A percentile compares a stretch with the other conserved stretches of the same genome.
Conservation (phyloP, 2,797 vertebrate species). For the Prunella strophiata region DNA sequence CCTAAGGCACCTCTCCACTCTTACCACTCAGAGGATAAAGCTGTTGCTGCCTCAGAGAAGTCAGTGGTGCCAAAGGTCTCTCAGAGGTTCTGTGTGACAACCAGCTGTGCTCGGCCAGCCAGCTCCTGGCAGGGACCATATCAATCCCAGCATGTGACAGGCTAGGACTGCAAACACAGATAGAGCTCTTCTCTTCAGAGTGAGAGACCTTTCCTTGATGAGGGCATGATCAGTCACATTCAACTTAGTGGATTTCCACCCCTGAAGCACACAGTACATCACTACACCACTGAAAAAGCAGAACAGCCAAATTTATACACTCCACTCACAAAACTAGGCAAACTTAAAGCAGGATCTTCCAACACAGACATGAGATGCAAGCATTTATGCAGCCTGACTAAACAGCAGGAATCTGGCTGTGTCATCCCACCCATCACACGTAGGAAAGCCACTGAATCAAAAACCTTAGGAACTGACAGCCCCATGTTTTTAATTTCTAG, state of each 20-base stretch:
- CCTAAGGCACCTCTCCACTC: not conserved
- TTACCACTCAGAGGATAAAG: not conserved
- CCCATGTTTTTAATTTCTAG: not conserved
- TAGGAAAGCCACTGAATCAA: not conserved
- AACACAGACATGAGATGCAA: not conserved
- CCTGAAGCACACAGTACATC: not conserved
- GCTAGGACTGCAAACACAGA: not conserved
- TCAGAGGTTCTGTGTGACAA: not conserved
- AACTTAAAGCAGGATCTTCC: not conserved
- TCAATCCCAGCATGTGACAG: not conserved
- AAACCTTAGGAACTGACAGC: not conserved
- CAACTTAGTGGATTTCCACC: not conserved
- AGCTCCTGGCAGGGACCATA: not conserved
- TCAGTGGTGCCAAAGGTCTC: not conserved
- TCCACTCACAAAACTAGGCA: not conserved
- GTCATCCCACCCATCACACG: not conserved
- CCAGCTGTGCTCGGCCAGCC: rapidly evolving
- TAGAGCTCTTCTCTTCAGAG: not conserved
- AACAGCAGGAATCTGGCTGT: not conserved
- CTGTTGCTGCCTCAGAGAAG: not conserved
- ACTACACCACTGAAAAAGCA: not conserved
- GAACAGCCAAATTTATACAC: not conserved
- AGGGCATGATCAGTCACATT: not conserved
- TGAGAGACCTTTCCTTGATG: not conserved
- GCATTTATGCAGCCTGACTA: not conserved